Conservation (phyloP, 2,797 vertebrate species). For the Brachymystax lenok region DNA sequence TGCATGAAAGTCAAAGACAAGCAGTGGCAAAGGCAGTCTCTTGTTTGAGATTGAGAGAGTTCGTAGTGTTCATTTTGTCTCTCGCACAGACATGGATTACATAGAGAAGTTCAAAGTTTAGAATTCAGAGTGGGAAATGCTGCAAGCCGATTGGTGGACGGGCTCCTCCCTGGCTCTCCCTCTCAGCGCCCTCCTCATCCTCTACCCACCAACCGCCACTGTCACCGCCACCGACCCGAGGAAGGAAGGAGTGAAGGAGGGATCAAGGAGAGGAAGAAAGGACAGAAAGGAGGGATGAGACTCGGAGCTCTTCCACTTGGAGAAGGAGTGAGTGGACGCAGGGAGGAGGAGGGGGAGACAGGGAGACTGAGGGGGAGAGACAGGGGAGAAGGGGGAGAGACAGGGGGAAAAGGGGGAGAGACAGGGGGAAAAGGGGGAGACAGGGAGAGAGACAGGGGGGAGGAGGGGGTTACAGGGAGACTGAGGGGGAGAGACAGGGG, state of each 20-base stretch:
- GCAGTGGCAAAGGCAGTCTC: slow-evolving; percentile 79
- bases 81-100: slow-evolving; percentile 60
- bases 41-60: slow-evolving; percentile 32
- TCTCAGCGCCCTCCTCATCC: slow-evolving; percentile 81
- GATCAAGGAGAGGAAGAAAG: slow-evolving; percentile 79
- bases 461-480: slow-evolving; percentile 38
- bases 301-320: slow-evolving; percentile 75
- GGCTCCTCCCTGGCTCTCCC: slow-evolving; percentile 73
- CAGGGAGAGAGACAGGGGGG: slow-evolving; percentile 7
- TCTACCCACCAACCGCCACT: slow-evolving; percentile 83
- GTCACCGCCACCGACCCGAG: slow-evolving; percentile 71
- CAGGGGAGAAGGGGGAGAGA: slow-evolving; percentile 39
- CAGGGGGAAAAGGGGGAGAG: slow-evolving; percentile 47
- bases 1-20: slow-evolving; percentile 80
- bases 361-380: slow-evolving; percentile 51
- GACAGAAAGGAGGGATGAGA: slow-evolving; percentile 75
- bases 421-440: slow-evolving; percentile 46
- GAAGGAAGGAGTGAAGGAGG: slow-evolving; percentile 71
- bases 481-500: slow-evolving; percentile 47
- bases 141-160: slow-evolving; percentile 75
- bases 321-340: slow-evolving; percentile 76
- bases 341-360: slow-evolving; percentile 56
- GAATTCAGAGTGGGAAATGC: slow-evolving; percentile 79
- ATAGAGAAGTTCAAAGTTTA: slow-evolving; percentile 46
- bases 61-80: slow-evolving; percentile 63